Base-by-base conservation (phyloP, 1,140 invertebrate species). In the Gryon sp. region DNA sequence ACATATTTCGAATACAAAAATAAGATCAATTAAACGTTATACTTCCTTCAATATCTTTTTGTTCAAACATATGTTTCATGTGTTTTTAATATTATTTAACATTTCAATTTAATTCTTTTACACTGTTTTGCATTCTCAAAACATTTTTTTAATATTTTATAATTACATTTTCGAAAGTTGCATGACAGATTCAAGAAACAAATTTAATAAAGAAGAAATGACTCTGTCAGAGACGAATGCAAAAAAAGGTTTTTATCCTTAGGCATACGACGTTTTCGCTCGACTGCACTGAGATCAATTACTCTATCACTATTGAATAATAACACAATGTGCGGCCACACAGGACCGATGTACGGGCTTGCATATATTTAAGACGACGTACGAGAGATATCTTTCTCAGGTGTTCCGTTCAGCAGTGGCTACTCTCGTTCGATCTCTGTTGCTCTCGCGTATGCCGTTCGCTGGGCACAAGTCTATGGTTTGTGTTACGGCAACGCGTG, bases 231-330 rank as follows among this genome's bases (percentile, higher is more conserved):
- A n/a, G n/a, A 28, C 26, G 7, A 7, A n/a, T n/a, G 2, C 7
- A 28, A n/a, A 28, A 28, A 28, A 28, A 28, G 26, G 26, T 2
- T 9, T 7, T 7, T 28, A 28, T 28, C 30, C 32, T 48, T 30
- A 46, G 48, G 34, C 45, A 57, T 16, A 55, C 59, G 46, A 52
- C 59, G 63, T 73, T 77, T 63, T 74, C 73, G 70, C 75, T 80
- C 62, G 52, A 22, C 57, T 40, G 53, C 72, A 59, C 68, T 32
- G 68, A 77, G 81, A 87, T 87, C 86, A 83, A 87, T 87, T 85
- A 85, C 84, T 85, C 83, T 80, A 84, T 85, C 76, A 73, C 80
- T 82, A 82, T 86, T 83, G 83, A 86, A 86, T 86, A 85, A 87
- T 80, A 83, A 80, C 76, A 84, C 75, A 78, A 78, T 78, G 75